Conservation (phyloP, 1,140 invertebrate species). For the Hypothenemus hampei region DNA sequence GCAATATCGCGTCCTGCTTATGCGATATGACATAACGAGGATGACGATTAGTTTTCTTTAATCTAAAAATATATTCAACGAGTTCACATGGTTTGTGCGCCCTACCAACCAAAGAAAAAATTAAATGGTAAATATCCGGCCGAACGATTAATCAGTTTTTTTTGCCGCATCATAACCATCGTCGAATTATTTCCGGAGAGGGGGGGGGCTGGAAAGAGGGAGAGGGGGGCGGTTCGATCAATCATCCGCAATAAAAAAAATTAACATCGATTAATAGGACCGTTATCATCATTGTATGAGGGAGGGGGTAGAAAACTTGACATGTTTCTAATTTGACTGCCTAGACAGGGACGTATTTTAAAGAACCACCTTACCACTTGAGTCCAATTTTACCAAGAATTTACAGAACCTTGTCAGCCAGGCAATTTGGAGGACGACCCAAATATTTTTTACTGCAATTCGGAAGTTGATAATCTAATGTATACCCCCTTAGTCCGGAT, state of each 20-base stretch:
- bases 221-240: conserved; percentile 13
- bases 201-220: too few species aligned
- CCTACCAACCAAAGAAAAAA: background rate
- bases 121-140: conserved; percentile 13
- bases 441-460: conserved; percentile 6
- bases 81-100: too few species aligned
- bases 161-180: conserved; percentile 8
- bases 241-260: conserved; percentile 17
- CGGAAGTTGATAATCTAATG: conserved; percentile 18
- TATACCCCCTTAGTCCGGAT: conserved; percentile 6
- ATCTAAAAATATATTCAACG: too few species aligned
- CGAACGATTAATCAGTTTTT: conserved; percentile 9
- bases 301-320: conserved; percentile 1
- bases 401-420: background rate
- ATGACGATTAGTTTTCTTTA: too few species aligned
- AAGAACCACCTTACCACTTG: background rate
- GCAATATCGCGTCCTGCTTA: background rate
- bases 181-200: conserved; percentile 6
- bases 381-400: background rate
- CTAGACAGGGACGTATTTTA: background rate
- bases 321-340: conserved; percentile 3
- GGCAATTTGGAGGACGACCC: background rate
- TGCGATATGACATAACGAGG: too few species aligned
- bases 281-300: conserved; percentile 4
- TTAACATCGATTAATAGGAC: conserved; percentile 19